A percentile compares a stretch with the other conserved stretches of the same genome.
Evolutionary conservation across 2,113 vertebrate genomes (phyloP).

Genomic region (Dasyornis broadbenti): DNA sequence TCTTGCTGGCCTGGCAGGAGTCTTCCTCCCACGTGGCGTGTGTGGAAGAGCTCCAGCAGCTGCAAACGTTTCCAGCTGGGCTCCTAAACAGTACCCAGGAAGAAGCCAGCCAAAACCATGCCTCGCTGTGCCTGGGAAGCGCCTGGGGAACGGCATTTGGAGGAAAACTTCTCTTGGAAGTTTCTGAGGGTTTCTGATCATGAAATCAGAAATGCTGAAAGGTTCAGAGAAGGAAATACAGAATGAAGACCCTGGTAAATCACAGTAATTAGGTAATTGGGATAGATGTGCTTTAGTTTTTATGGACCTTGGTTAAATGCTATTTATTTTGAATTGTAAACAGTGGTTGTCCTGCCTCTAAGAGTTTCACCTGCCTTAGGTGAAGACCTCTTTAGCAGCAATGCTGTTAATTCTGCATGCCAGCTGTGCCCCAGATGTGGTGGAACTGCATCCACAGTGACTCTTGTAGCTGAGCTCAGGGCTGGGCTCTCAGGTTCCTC

Average conservation of each 20-base stretch:
- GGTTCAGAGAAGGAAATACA: background rate
- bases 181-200: background rate
- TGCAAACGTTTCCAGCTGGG: background rate
- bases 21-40: background rate
- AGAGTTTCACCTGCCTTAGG: background rate
- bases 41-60: background rate
- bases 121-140: background rate
- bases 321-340: background rate
- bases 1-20: background rate
- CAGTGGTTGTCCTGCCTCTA: background rate
- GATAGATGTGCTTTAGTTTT: background rate
- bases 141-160: background rate
- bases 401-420: accelerated
- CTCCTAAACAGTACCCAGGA: background rate
- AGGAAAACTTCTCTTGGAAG: background rate
- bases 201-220: background rate
- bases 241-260: background rate
- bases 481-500: background rate
- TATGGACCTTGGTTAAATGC: background rate
- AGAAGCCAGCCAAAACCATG: background rate
- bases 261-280: background rate
- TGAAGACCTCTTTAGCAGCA: background rate
- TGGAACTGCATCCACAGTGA: background rate
- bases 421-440: background rate
- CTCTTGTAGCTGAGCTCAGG: background rate